Base-by-base conservation (phyloP, 2,888 invertebrate species). In the Hirtodrosophila duncani region DNA sequence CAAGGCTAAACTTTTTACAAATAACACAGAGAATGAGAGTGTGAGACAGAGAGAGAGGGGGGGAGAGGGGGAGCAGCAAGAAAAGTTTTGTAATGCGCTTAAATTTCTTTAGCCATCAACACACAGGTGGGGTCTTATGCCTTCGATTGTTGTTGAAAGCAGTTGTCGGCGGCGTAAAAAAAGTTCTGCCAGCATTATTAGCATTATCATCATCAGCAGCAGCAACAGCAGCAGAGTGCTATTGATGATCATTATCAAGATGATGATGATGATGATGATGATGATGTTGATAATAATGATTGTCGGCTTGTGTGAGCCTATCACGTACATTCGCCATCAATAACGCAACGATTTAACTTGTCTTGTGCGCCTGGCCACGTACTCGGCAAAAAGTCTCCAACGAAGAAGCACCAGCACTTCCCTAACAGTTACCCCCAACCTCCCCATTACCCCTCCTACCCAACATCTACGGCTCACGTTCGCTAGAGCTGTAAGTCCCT, bases 301-400 rank as follows among this genome's bases (percentile, higher is more conserved):
- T 49, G 53, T 17, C 37, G 53, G 68, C 53, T 61, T 56, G 59
- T 52, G 33, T 81, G 79, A 81, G 77, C 77, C 81, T 79, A 81
- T 81, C 77, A 78, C 77, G 77, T 78, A 78, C 68, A 64, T 75
- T 78, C 61, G 72, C 80, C 77, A 78, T 78, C 81, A 78, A 78
- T 78, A 78, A 81, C 81, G 77, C 72, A 69, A 78, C 82, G 77
- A 77, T 78, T 81, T 81, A 75, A 67, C 75, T 79, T 77, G 75
- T 81, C 75, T 81, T 79, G 70, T 81, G 69, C 70, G 62, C 56
- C 64, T 38, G 77, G 57, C 71, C 70, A 79, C 79, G 67, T 75
- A 66, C 43, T 45, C 33, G 36, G n/a, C n/a, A n/a, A n/a, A n/a
- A 45, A 36, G 42, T 37, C 51, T 10, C 16, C 31, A 10, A 27